Percentiles rank a stretch among this genome's conserved stretches.
Evolutionary conservation across 2,888 invertebrate genomes (phyloP).

Genomic region (Dynastes hyllus): DNA sequence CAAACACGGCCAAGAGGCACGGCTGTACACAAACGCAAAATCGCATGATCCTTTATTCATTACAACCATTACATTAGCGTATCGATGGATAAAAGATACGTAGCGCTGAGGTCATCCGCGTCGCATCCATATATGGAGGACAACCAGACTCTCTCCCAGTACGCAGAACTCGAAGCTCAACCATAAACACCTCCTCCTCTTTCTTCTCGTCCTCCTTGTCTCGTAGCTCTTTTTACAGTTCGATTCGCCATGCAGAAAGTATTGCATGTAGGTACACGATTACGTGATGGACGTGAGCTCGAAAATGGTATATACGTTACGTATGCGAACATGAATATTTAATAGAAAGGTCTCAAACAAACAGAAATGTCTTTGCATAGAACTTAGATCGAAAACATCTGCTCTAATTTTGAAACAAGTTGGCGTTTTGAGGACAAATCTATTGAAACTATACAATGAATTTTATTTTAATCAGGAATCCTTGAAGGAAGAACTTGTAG

Average conservation of each 20-base stretch:
- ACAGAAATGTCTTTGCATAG: too few species aligned
- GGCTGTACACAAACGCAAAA: not conserved
- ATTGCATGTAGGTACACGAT: conserved; percentile 38
- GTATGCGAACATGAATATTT: too few species aligned
- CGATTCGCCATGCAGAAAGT: conserved; percentile 17
- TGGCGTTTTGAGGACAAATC: too few species aligned
- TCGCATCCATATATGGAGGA: conserved; percentile 40
- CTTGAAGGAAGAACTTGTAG: too few species aligned
- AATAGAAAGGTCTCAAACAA: too few species aligned
- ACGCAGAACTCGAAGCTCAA: not conserved
- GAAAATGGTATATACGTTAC: too few species aligned
- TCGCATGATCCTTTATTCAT: conserved; percentile 3
- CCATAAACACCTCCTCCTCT: not conserved
- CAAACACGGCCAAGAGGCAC: not conserved
- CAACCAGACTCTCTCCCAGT: conserved; percentile 8
- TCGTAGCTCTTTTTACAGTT: not conserved
- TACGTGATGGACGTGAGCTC: conserved; percentile 24
- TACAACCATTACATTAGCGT: not conserved
- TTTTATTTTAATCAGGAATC: too few species aligned
- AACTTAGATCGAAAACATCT: too few species aligned
- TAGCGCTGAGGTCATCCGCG: conserved; percentile 41
- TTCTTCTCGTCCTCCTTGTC: not conserved
- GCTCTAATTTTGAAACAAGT: too few species aligned
- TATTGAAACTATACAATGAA: too few species aligned
- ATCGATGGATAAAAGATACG: not conserved